Base-by-base conservation (phyloP, 2,888 invertebrate species). In the Rhagonycha lutea region DNA sequence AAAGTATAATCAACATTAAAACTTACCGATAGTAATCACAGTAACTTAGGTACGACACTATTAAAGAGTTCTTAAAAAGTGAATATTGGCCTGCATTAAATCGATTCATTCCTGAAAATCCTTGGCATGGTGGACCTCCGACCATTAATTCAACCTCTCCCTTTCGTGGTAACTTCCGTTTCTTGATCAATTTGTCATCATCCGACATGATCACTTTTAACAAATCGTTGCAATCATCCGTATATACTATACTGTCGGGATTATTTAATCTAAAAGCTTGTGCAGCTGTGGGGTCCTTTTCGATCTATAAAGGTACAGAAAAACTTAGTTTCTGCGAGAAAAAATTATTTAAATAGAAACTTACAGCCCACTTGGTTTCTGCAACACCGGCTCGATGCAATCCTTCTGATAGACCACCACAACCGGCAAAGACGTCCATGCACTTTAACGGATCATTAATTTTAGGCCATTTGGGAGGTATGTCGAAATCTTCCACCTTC, bases 81-180 rank as follows among this genome's bases (percentile, higher is more conserved):
- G 96, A 95, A 86, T 96, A 96, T 81, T 96, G 94, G 32, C 95
- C 89, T 0, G 93, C 93, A 87, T 95, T 96, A 86, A 96, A 96
- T 70, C 96, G 89, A 87, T 96, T 96, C 95, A 96, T 96, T 60
- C 95, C 95, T 67, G 95, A 95, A 88, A 96, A 96, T 4, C 96
- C 96, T 87, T 96, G 96, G 85, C 96, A 96, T 0, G 96, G 96
- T 0, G 96, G 96, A 0, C 96, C 96, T 10, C 96, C 96, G 83
- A 95, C 94, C 29, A 96, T 87, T 75, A 96, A 86, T 83, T 96
- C 95, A 0, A 96, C 95, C 77, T 96, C 94, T 0, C 95, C 95
- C 84, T 92, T 93, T 85, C 89, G 88, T 0, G 96, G 96, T 62
- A 96, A 87, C 10, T 72, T 72, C 62, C 95, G 87, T 10, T 72